A percentile compares a stretch with the other conserved stretches of the same genome.
Conservation (phyloP, 2,888 invertebrate species). For the Polydesmus complanatus region DNA sequence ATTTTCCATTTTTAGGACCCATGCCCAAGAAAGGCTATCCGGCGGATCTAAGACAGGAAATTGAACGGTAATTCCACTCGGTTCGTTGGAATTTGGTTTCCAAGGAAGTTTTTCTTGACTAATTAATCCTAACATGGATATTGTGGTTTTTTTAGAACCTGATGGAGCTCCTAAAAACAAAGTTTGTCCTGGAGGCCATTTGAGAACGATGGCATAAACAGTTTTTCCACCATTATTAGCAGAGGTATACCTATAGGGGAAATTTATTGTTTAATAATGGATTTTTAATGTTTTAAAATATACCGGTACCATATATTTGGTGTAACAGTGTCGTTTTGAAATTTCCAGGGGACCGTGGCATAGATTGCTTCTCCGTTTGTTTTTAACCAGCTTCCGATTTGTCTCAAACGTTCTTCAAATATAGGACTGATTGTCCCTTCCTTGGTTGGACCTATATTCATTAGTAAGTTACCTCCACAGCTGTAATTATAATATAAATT, state of each 20-base stretch:
- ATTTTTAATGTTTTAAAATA: not conserved
- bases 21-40: constrained; percentile 12
- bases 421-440: constrained; percentile 74
- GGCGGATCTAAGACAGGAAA: constrained; percentile 5
- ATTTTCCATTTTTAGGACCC: constrained; percentile 16
- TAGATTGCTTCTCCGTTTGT: constrained; percentile 84
- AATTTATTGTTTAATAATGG: no score
- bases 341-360: constrained; percentile 55
- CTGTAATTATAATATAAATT: constrained; percentile 1
- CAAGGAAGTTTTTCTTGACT: not conserved
- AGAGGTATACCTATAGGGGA: constrained; percentile 8
- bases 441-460: constrained; percentile 80
- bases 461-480: constrained; percentile 50
- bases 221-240: constrained; percentile 16
- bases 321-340: constrained; percentile 66
- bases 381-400: constrained; percentile 63
- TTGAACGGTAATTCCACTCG: not conserved
- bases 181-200: constrained; percentile 50
- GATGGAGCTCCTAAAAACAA: constrained; percentile 39
- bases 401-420: constrained; percentile 65
- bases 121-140: constrained; percentile 40
- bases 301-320: constrained; percentile 51
- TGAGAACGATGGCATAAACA: constrained; percentile 53
- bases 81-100: not conserved
- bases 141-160: constrained; percentile 27